Evolutionary conservation across 2,113 vertebrate genomes (phyloP).

Genomic region (Leptobrachium leishanense): DNA sequence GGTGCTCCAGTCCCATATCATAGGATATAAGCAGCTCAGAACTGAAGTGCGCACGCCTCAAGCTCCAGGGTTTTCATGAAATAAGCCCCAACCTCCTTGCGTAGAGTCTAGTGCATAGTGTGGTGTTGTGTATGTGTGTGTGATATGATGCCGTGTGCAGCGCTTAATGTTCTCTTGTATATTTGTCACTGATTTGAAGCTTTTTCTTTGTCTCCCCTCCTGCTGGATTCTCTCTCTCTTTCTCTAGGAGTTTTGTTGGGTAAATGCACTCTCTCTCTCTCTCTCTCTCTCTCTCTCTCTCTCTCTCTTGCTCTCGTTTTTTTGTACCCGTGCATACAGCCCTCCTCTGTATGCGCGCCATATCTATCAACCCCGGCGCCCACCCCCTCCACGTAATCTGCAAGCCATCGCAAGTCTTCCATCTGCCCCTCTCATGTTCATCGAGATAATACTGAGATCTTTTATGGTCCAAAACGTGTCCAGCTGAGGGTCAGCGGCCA

Average conservation of each 20-base stretch:
- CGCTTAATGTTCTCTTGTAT: background rate
- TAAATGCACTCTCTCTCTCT: slow-evolving; percentile 82
- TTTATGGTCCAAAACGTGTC: background rate
- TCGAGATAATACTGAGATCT: background rate
- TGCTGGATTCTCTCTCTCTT: slow-evolving; percentile 73
- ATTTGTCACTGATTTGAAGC: slow-evolving; percentile 69
- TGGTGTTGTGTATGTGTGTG: too few relatives aligned
- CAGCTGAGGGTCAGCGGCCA: too few relatives aligned
- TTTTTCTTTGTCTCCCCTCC: slow-evolving; percentile 79
- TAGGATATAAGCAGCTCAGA: too few relatives aligned
- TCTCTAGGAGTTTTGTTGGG: slow-evolving; percentile 96
- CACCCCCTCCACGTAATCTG: background rate
- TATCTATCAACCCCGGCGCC: background rate
- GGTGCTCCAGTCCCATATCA: too few relatives aligned
- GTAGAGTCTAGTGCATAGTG: too few relatives aligned
- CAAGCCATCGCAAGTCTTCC: slow-evolving; percentile 23
- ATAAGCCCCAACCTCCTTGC: too few relatives aligned
- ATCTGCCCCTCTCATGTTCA: slow-evolving; percentile 29
- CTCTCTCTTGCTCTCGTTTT: slow-evolving; percentile 72
- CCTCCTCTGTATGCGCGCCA: slow-evolving; percentile 49
- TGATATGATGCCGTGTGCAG: background rate
- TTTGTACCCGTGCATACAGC: slow-evolving; percentile 55
- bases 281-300: slow-evolving; percentile 69
- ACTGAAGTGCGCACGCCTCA: too few relatives aligned
- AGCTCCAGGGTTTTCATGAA: too few relatives aligned